Evolutionary conservation across 2,888 invertebrate genomes (phyloP).

Genomic region (Hyposoter dolosus): DNA sequence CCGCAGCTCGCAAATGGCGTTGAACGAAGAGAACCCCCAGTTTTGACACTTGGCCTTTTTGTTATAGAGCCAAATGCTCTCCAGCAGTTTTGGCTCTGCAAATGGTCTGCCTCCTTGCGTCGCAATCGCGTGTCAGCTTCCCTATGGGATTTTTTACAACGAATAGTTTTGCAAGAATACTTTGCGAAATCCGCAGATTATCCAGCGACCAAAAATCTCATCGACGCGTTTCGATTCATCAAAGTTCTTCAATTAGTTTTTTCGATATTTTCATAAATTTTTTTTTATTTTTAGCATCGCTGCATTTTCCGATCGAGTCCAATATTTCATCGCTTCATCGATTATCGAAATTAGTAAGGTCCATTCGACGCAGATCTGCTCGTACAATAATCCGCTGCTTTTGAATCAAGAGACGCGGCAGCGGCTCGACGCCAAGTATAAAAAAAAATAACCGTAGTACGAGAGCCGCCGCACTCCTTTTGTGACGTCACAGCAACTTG

Average conservation of each 20-base stretch:
- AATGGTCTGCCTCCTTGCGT: constrained; percentile 31
- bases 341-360: background rate
- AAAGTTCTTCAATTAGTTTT: background rate
- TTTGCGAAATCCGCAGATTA: background rate
- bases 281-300: background rate
- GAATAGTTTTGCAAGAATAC: background rate
- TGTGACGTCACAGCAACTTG: no score
- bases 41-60: constrained; percentile 14
- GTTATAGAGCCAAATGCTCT: constrained; percentile 46
- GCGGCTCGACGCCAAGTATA: no score
- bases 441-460: no score
- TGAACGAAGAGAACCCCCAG: background rate
- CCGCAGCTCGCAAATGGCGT: constrained; percentile 6
- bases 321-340: background rate
- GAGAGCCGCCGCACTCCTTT: no score
- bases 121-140: constrained; percentile 20
- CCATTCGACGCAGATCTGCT: background rate
- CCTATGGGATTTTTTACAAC: background rate
- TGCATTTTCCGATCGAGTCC: background rate
- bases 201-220: background rate
- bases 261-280: background rate
- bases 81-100: background rate
- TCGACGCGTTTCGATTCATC: background rate
- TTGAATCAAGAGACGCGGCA: no score
- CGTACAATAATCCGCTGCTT: background rate